Conservation (phyloP, 2,888 invertebrate species). For the Caenorhabditis sp. region DNA sequence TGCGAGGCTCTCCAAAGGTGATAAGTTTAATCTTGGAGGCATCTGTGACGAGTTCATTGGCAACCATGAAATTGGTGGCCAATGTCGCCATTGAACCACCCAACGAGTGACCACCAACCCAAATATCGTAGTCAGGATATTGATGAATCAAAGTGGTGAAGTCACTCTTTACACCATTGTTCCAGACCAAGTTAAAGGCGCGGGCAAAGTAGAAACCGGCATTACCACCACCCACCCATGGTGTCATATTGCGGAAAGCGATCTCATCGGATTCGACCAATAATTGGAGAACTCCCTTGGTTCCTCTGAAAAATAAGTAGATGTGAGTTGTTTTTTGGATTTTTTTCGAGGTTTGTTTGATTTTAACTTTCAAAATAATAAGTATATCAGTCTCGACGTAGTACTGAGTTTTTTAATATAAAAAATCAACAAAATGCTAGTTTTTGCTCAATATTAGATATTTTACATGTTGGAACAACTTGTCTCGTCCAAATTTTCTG, state of each 20-base stretch:
- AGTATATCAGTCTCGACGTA: too few relatives aligned
- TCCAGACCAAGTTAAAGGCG: slow-evolving; percentile 48
- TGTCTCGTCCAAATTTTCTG: too few relatives aligned
- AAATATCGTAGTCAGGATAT: slow-evolving; percentile 38
- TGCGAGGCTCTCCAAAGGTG: slow-evolving; percentile 63
- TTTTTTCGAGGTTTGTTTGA: too few relatives aligned
- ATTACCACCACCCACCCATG: slow-evolving; percentile 45
- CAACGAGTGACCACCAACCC: slow-evolving; percentile 51
- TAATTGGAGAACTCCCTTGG: slow-evolving; percentile 32
- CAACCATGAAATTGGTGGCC: slow-evolving; percentile 45
- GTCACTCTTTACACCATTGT: slow-evolving; percentile 45
- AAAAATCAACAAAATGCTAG: too few relatives aligned
- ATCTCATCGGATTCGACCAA: slow-evolving; percentile 43
- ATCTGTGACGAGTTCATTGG: slow-evolving; percentile 16
- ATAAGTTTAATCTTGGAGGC: slow-evolving; percentile 42
- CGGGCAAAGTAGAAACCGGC: slow-evolving; percentile 51
- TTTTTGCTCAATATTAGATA: too few relatives aligned
- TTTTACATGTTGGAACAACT: too few relatives aligned
- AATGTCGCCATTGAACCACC: slow-evolving; percentile 61
- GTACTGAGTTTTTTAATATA: too few relatives aligned
- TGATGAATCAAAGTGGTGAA: slow-evolving; percentile 26
- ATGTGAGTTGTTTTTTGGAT: not conserved
- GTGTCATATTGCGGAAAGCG: slow-evolving; percentile 31
- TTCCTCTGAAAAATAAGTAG: slow-evolving; percentile 31
- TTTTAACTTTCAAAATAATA: too few relatives aligned